Conservation (phyloP, 2,113 vertebrate species). For the Myiozetetes cayanensis region DNA sequence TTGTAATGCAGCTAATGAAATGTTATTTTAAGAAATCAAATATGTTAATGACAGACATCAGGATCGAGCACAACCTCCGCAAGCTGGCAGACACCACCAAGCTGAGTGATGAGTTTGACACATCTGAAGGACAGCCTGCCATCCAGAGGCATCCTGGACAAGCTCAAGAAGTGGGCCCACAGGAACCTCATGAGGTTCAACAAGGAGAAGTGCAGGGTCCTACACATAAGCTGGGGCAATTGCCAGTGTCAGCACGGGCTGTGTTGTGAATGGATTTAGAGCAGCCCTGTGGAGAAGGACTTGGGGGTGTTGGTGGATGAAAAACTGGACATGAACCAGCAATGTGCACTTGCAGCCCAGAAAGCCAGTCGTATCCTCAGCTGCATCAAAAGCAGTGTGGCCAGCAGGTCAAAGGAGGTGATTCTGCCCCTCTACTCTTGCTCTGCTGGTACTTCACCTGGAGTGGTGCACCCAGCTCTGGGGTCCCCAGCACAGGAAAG, state of each 20-base stretch:
- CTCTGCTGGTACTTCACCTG: not conserved
- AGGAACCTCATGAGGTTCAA: not conserved
- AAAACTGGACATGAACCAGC: not conserved
- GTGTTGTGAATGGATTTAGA: not conserved
- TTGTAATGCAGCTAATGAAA: not conserved
- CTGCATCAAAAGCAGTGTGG: not conserved
- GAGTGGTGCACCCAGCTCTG: not conserved
- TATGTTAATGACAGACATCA: not conserved
- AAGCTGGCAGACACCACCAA: not conserved
- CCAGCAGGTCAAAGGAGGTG: not conserved
- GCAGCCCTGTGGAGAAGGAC: not conserved
- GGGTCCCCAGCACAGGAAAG: not conserved
- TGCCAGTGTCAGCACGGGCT: accelerated
- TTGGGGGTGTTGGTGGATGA: not conserved
- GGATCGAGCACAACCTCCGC: accelerated
- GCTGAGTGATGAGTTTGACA: not conserved
- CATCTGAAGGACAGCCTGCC: not conserved
- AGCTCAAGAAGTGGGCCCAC: not conserved
- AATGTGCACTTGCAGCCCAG: not conserved
- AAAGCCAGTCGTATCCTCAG: not conserved
- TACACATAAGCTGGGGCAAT: not conserved
- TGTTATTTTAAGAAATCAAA: not conserved
- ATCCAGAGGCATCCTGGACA: not conserved
- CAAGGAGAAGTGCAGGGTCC: not conserved
- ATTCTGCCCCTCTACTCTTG: not conserved